These are phyloP conservation scores for Rutilus rutilus DNA, from an alignment of 2,113 vertebrate genomes.

Conservation along the genomic window DNA sequence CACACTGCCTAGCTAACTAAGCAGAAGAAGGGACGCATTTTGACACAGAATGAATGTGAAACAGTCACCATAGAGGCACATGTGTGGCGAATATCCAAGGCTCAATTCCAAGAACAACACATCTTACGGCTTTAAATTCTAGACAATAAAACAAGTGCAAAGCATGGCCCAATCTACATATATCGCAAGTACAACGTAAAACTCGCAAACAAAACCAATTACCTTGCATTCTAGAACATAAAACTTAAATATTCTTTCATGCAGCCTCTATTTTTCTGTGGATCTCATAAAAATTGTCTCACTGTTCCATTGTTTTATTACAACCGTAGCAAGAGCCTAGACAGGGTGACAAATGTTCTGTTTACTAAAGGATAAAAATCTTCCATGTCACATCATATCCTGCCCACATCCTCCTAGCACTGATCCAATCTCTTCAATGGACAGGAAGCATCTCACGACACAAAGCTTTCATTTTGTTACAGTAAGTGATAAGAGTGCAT, in stretches of 20 bases:
- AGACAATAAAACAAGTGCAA: not conserved
- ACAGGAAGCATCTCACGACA: slow-evolving; percentile 26
- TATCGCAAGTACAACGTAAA: not conserved
- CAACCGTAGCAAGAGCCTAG: slow-evolving; percentile 20
- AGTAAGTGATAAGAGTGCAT: not conserved
- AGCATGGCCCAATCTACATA: not conserved
- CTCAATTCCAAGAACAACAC: slow-evolving; percentile 10
- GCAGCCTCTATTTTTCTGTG: not conserved
- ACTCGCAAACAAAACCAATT: not conserved
- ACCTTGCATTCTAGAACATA: not conserved
- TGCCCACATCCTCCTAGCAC: slow-evolving; percentile 37
- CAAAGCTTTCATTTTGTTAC: slow-evolving; percentile 27
- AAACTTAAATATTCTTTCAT: not conserved
- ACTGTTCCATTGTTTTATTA: not conserved
- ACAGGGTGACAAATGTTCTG: slow-evolving; percentile 27
- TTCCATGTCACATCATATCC: slow-evolving; percentile 39
- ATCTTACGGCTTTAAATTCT: not conserved
- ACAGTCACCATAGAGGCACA: not conserved
- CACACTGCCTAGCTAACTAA: not conserved
- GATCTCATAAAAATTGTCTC: not conserved
- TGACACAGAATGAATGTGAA: slow-evolving; percentile 18
- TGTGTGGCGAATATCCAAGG: not conserved
- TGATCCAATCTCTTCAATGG: slow-evolving; percentile 33
- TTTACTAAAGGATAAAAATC: slow-evolving; percentile 48
- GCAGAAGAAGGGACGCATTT: slow-evolving; percentile 1